A percentile compares a stretch with the other conserved stretches of the same genome.
Evolutionary conservation across 2,113 vertebrate genomes (phyloP).

Genomic region (Sinocyclocheilus grahami): DNA sequence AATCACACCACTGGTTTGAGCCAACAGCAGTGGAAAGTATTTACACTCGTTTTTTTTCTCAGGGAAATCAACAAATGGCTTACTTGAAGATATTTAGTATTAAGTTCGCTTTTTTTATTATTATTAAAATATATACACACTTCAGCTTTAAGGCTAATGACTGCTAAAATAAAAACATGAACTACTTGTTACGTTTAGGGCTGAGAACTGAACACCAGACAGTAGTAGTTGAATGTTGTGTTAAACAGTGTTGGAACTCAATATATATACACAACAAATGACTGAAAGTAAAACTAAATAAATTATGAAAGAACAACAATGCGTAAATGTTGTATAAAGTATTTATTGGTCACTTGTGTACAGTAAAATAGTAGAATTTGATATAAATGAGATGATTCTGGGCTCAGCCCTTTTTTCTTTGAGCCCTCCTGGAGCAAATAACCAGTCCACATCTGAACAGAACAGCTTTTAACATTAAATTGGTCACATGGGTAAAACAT

Average conservation of each 20-base stretch:
- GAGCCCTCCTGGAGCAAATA: conserved; percentile 37
- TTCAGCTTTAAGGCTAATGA: conserved; percentile 9
- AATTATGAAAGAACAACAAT: not conserved
- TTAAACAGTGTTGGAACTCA: not conserved
- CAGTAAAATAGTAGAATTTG: conserved; percentile 44
- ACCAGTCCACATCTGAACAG: conserved; percentile 22
- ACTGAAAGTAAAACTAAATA: not conserved
- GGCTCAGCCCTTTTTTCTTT: conserved; percentile 43
- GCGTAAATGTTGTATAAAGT: conserved; percentile 42
- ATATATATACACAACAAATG: not conserved
- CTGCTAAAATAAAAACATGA: not conserved
- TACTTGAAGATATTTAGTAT: not conserved
- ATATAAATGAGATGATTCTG: conserved; percentile 38
- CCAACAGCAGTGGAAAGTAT: not conserved
- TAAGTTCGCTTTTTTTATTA: not conserved
- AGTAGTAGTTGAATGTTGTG: not conserved
- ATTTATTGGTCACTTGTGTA: conserved; percentile 56
- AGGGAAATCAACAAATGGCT: not conserved
- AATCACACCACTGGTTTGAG: not conserved
- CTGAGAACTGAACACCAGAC: not conserved
- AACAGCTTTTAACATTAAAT: conserved; percentile 33
- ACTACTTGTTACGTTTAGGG: not conserved
- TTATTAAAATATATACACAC: not conserved
- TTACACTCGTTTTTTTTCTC: not conserved
- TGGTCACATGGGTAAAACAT: conserved; percentile 49